Conservation (phyloP, 2,797 vertebrate genomes). For the Stomatorhinus walkeri region DNA sequence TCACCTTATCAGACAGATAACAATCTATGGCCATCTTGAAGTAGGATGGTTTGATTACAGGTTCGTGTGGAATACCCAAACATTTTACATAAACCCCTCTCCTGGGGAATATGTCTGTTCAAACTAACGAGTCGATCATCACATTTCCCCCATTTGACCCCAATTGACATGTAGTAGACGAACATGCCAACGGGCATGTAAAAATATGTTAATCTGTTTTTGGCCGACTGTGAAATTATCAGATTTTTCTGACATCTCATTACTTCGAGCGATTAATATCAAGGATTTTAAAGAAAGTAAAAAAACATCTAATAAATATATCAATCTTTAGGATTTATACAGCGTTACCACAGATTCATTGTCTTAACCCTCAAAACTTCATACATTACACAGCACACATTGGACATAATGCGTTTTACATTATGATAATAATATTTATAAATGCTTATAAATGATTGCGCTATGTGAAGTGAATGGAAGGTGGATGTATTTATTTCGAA, state of each 20-base stretch:
- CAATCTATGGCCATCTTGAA: background rate
- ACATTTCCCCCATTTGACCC: conserved; percentile 34
- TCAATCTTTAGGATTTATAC: background rate
- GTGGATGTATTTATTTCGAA: conserved; percentile 7
- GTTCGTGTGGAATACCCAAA: conserved; percentile 13
- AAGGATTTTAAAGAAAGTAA: conserved; percentile 20
- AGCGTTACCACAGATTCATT: background rate
- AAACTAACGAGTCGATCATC: conserved; percentile 46
- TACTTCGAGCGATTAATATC: conserved; percentile 46
- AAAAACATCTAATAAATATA: conserved; percentile 16
- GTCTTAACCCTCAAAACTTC: background rate
- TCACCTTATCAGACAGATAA: background rate
- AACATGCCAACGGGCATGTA: conserved; percentile 29
- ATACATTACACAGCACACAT: background rate
- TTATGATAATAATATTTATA: background rate
- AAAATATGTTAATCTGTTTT: conserved; percentile 28
- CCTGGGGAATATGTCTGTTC: conserved; percentile 36
- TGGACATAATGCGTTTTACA: background rate
- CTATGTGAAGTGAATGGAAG: background rate
- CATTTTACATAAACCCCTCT: conserved; percentile 24
- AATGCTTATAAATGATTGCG: background rate
- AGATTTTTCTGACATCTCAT: conserved; percentile 49
- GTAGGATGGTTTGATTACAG: background rate
- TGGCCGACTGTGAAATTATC: conserved; percentile 37
- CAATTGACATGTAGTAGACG: conserved; percentile 41